Evolutionary conservation across 2,888 invertebrate genomes (phyloP).

Genomic region (Mechanitis messenoides): DNA sequence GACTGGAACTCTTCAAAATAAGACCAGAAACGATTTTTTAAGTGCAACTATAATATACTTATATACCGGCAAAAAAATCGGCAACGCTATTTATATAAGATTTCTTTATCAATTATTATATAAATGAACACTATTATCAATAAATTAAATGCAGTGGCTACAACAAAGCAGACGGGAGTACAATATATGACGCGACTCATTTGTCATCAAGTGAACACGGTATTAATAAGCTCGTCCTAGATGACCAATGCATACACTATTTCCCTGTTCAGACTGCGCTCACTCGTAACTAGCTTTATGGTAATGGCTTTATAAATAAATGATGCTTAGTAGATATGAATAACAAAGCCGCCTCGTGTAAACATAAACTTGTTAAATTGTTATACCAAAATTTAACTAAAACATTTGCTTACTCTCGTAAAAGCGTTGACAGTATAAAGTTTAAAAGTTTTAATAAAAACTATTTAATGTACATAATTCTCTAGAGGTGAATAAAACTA

Average conservation of each 20-base stretch:
- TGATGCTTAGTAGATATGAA: constrained; percentile 33
- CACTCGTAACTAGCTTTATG: constrained; percentile 34
- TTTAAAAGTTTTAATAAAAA: too few species aligned
- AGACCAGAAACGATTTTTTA: too few species aligned
- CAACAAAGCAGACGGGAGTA: background rate
- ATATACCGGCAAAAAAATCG: too few species aligned
- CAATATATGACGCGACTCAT: constrained; percentile 10
- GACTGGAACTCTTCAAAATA: too few species aligned
- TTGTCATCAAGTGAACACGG: constrained; percentile 6
- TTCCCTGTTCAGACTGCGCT: constrained; percentile 19
- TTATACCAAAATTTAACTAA: too few species aligned
- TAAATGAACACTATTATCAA: background rate
- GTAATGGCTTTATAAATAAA: constrained; percentile 46
- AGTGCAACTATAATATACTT: too few species aligned
- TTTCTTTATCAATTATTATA: too few species aligned
- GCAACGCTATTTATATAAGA: too few species aligned
- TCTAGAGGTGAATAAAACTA: too few species aligned
- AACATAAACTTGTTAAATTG: background rate
- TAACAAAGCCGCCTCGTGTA: constrained; percentile 10
- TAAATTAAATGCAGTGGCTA: background rate
- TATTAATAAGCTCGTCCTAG: constrained; percentile 19
- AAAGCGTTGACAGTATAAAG: too few species aligned
- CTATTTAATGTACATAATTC: too few species aligned
- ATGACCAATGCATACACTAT: constrained; percentile 30
- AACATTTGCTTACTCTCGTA: too few species aligned